Evolutionary conservation across 2,113 vertebrate genomes (phyloP), one percentile per base, ranked within the genome.

Genomic region (Megaceryle maxima): DNA sequence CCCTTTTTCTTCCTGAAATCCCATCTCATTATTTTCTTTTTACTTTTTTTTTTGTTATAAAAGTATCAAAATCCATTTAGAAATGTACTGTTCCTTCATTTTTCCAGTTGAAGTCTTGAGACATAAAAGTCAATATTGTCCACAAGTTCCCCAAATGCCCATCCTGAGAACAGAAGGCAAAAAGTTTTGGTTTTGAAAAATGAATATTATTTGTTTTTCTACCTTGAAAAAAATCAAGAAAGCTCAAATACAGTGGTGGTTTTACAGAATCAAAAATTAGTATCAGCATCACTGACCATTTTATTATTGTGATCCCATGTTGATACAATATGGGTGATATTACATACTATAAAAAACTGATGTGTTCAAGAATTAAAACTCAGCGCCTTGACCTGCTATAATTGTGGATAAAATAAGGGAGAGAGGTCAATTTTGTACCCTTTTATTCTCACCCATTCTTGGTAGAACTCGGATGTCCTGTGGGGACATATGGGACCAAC

Each of bases 1-100:
- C 97, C 88, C 69, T 81, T 94, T 96, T 96, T 96, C 83, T 84
- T 95, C 70, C 88, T 97, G 75, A 94, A 96, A 25, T 96, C 91
- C 64, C 90, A 92, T 94, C 29, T 84, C 33, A 53, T 90, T 95
- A 95, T 95, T 97, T 95, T 95, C 41, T 93, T 96, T 86, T 87
- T 83, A 83, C 13, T 87, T 57, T 43, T 94, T 88, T 95, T 92
- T 88, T 94, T 92, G 17, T 96, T 88, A 19, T 25, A 90, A 75
- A 16, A 64, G 43, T 51, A 95, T 91, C 81, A 96, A 84, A 96
- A 85, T 43, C 73, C 76, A 94, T 91, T 91, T 60, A 96, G 77
- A 96, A 96, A 73, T 53, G 19, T 26, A 37, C 3, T 9, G 5
- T n/a, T 57, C 37, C n/a, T 76, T 53, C 8, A 9, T 11, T 68